Conservation (phyloP, 2,113 vertebrate species). For the Pungitius pungitius region DNA sequence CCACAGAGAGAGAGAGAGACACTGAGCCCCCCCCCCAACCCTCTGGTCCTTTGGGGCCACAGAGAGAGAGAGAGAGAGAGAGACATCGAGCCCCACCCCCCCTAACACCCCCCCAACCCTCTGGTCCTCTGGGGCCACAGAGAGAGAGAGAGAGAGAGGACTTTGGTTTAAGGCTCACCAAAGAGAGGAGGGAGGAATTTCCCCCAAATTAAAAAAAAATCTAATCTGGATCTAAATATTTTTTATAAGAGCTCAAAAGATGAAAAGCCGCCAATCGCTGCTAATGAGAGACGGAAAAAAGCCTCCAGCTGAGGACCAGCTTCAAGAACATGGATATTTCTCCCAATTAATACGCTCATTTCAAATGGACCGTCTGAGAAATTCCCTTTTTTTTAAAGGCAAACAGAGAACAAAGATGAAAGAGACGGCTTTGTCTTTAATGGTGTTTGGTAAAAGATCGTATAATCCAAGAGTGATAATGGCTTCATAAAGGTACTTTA, state of each 20-base stretch:
- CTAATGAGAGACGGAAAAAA: background rate
- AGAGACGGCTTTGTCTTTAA: background rate
- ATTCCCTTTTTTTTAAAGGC: background rate
- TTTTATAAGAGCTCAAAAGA: background rate
- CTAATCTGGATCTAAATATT: conserved; percentile 18
- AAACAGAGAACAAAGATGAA: background rate
- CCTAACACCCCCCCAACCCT: no score
- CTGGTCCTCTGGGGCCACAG: conserved; percentile 30
- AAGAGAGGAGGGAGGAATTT: conserved; percentile 23
- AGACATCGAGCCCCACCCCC: conserved; percentile 3
- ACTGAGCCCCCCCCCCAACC: no score
- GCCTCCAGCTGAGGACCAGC: background rate
- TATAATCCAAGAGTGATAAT: background rate
- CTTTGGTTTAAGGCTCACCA: conserved; percentile 23
- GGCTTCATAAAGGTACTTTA: background rate
- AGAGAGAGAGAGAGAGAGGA: background rate
- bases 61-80: background rate
- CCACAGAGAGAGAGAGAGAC: background rate
- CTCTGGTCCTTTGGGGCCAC: conserved; percentile 29
- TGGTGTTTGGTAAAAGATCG: background rate
- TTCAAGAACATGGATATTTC: background rate
- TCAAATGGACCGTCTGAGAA: no score
- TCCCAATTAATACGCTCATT: background rate
- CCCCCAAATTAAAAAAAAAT: background rate
- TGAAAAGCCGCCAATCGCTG: conserved; percentile 10